Conservation (phyloP, 2,888 invertebrate genomes). For the Rhogogaster chlorosoma region DNA sequence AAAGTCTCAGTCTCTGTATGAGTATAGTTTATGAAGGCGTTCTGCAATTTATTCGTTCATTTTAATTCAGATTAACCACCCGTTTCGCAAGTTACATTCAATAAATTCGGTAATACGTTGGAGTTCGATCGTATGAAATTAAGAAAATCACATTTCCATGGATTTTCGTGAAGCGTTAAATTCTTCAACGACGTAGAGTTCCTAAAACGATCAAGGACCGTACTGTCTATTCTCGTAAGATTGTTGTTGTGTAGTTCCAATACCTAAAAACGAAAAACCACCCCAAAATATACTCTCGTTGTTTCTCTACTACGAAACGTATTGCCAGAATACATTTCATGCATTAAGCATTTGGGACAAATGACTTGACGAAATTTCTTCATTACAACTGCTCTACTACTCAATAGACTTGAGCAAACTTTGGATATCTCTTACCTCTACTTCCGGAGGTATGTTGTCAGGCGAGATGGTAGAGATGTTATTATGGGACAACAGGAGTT, state of each 20-base stretch:
- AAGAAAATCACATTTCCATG: slow-evolving; percentile 84
- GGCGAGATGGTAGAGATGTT: slow-evolving; percentile 75
- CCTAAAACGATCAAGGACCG: slow-evolving; percentile 76
- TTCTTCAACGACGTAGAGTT: slow-evolving; percentile 77
- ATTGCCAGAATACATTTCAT: not conserved
- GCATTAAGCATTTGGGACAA: not conserved
- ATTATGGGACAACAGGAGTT: slow-evolving; percentile 79
- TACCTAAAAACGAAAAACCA: slow-evolving; percentile 60
- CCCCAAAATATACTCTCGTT: slow-evolving; percentile 47
- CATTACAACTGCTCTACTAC: slow-evolving; percentile 23
- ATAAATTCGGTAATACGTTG: slow-evolving; percentile 61
- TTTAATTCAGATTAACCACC: too few relatives aligned
- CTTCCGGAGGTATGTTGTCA: slow-evolving; percentile 76
- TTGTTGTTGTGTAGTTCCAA: slow-evolving; percentile 82
- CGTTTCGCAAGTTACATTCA: slow-evolving; percentile 61
- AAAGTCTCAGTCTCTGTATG: slow-evolving; percentile 87
- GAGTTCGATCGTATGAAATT: slow-evolving; percentile 79
- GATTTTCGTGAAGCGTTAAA: slow-evolving; percentile 83
- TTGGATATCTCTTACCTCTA: slow-evolving; percentile 71
- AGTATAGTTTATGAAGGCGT: slow-evolving; percentile 91
- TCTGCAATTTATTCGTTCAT: slow-evolving; percentile 82
- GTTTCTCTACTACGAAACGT: slow-evolving; percentile 55
- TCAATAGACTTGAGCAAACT: not conserved
- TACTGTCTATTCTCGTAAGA: slow-evolving; percentile 78
- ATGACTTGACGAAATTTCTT: not conserved